These are phyloP conservation scores for Myodes glareolus DNA, from an alignment of 2,113 vertebrate species.

Conservation along the genomic window DNA sequence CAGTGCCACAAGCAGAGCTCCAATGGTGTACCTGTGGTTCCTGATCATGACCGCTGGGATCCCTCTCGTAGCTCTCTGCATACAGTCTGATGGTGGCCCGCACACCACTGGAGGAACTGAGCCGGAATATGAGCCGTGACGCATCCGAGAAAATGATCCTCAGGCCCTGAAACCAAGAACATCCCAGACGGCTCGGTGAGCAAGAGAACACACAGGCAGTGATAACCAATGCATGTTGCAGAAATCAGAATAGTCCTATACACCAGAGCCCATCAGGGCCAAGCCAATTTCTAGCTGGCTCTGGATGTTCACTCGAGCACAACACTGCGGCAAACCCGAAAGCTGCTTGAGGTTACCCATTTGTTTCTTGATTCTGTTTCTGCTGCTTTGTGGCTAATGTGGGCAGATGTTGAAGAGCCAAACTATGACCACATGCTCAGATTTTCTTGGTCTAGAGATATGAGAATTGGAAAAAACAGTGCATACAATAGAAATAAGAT, in stretches of 20 bases:
- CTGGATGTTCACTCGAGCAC: background rate
- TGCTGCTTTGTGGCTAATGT: slow-evolving; percentile 24
- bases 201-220: background rate
- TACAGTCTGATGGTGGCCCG: slow-evolving; percentile 95
- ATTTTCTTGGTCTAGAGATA: background rate
- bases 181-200: slow-evolving; percentile 36
- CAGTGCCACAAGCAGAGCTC: background rate
- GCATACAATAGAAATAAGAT: background rate
- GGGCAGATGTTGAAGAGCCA: background rate
- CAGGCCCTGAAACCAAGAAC: slow-evolving; percentile 89
- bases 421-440: slow-evolving; percentile 38
- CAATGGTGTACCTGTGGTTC: slow-evolving; percentile 92
- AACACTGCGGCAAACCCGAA: background rate
- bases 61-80: slow-evolving; percentile 96
- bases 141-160: slow-evolving; percentile 94
- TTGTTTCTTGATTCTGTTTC: slow-evolving; percentile 46
- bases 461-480: slow-evolving; percentile 7
- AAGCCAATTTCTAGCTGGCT: background rate
- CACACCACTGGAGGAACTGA: slow-evolving; percentile 93
- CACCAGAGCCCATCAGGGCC: background rate
- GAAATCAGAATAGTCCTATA: background rate
- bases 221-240: background rate
- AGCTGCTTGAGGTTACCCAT: slow-evolving; percentile 18
- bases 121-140: slow-evolving; percentile 94
- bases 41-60: slow-evolving; percentile 93